Evolutionary conservation across 1,140 invertebrate species (phyloP).

Genomic region (Uloborus diversus): DNA sequence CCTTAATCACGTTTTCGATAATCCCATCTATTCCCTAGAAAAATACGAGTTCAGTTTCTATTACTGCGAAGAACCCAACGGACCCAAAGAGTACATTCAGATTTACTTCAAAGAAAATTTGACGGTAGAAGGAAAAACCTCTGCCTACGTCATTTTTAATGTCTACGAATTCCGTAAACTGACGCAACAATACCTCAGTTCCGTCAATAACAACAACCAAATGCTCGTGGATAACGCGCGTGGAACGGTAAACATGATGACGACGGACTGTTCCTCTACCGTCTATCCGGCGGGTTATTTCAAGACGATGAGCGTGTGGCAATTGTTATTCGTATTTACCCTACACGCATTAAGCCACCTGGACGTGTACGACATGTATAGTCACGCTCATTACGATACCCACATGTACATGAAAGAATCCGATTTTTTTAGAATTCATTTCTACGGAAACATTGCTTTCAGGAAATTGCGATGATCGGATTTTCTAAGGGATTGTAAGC

Average conservation of each 20-base stretch:
- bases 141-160: not conserved
- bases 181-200: not conserved
- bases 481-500: slow-evolving; percentile 22
- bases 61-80: not conserved
- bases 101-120: not conserved
- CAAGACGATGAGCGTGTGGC: not conserved
- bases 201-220: not conserved
- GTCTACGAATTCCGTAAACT: not conserved
- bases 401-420: slow-evolving; percentile 6
- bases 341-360: slow-evolving; percentile 5
- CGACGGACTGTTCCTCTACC: not conserved
- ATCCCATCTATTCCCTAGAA: not conserved
- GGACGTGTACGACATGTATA: slow-evolving; percentile 28
- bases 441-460: not conserved
- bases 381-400: slow-evolving; percentile 9
- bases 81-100: not conserved
- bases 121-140: not conserved
- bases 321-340: not conserved
- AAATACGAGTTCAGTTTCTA: not conserved
- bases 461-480: not conserved
- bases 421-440: slow-evolving; percentile 6
- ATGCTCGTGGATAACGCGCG: not conserved
- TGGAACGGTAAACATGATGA: slow-evolving; percentile 7
- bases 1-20: slow-evolving; percentile 8
- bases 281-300: slow-evolving; percentile 7